Conservation (phyloP, 2,113 vertebrate genomes). For the Rhinolophus ferrumequinum region DNA sequence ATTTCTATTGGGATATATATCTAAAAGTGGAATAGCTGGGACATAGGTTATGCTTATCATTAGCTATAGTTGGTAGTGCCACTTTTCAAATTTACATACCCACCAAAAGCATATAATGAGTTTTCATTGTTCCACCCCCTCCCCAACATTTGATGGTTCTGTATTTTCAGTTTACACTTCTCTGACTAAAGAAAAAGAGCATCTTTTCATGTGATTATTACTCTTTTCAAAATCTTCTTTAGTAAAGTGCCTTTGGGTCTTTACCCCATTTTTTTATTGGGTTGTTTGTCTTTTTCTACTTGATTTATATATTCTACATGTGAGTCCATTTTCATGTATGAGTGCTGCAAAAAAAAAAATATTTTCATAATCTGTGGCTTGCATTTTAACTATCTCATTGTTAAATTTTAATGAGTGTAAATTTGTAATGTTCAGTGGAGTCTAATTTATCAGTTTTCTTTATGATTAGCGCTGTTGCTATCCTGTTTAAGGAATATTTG, state of each 20-base stretch:
- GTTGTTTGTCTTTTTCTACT: neutral
- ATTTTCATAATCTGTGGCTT: neutral
- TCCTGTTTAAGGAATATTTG: slow-evolving; percentile 2
- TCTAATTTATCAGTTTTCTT: neutral
- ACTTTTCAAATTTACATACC: neutral
- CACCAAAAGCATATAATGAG: neutral
- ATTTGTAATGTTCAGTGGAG: slow-evolving; percentile 1
- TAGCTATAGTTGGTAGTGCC: neutral
- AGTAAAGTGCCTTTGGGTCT: neutral
- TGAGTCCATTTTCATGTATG: neutral
- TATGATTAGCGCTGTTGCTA: neutral
- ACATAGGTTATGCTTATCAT: neutral
- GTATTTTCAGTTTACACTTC: neutral
- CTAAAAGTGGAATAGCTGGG: neutral
- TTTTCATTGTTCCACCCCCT: neutral
- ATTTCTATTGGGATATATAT: neutral
- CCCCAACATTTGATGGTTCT: neutral
- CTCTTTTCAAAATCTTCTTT: neutral
- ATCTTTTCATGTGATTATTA: slow-evolving; percentile 18
- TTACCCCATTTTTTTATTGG: neutral
- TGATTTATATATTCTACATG: neutral
- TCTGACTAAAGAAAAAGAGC: neutral
- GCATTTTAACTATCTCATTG: slow-evolving; percentile 21
- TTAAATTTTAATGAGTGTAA: slow-evolving; percentile 42
- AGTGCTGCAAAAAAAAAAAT: neutral